These are phyloP conservation scores for Pithys albifrons DNA, from an alignment of 2,113 vertebrate species.

Conservation along the genomic window DNA sequence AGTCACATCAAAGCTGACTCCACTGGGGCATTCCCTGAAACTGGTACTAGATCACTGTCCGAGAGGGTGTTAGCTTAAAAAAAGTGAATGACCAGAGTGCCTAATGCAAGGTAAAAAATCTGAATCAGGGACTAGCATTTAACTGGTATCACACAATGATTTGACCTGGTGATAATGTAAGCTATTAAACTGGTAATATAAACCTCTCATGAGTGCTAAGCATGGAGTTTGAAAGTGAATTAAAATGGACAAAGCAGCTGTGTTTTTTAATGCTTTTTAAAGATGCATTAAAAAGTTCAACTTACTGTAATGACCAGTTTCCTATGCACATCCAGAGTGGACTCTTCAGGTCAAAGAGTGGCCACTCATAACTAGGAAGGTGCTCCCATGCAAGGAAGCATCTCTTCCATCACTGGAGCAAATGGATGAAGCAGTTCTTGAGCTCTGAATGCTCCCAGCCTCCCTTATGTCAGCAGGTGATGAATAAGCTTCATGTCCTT, in stretches of 20 bases:
- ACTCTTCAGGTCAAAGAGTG: neutral
- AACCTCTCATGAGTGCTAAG: neutral
- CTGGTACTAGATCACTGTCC: neutral
- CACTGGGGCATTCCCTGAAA: neutral
- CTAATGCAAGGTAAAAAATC: neutral
- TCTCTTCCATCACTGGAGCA: neutral
- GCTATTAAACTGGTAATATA: neutral
- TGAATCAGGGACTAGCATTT: neutral
- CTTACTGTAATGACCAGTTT: neutral
- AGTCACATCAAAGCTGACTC: neutral
- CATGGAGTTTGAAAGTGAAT: neutral
- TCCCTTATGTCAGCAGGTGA: neutral
- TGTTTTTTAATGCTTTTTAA: neutral
- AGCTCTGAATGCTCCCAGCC: neutral
- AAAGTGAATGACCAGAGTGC: neutral
- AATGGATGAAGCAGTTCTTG: neutral
- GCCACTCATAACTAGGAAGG: neutral
- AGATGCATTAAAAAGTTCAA: neutral
- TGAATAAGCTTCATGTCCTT: neutral
- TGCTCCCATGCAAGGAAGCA: neutral
- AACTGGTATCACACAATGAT: neutral
- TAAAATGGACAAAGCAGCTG: neutral
- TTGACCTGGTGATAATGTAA: neutral
- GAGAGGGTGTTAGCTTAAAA: neutral
- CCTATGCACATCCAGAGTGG: accelerated